Base-by-base conservation (phyloP, 2,113 vertebrate genomes). In the Oryzias celebensis region DNA sequence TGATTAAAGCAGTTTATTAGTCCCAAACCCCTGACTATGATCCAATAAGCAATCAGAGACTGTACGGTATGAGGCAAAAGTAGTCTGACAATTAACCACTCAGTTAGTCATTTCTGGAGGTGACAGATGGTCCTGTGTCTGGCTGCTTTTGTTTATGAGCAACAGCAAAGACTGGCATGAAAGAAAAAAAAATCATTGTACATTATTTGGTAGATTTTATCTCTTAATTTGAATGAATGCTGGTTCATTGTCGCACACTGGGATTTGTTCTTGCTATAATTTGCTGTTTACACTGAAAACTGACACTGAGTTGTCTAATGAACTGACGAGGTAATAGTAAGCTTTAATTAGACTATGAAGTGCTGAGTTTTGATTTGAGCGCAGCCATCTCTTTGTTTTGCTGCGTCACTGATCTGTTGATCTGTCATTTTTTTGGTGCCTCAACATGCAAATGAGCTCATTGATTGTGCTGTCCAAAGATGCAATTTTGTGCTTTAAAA, bases 1-100 rank as follows among this genome's bases (percentile, higher is more conserved):
- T 70, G 46, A 88, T 80, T 73, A 78, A 73, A 44, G 15, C 53
- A 68, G 55, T 82, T 77, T 73, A 82, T 82, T 73, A 83, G 62
- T 76, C 73, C 42, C 43, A 58, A 51, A 22, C 42, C 41, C 50
- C 64, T 63, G 54, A 78, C 74, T 20, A 36, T 54, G 26, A 57
- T 55, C 64, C 47, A 52, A 22, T 74, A 61, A 83, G 81, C 62
- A 86, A 51, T 77, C 68, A 58, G 23, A 49, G n/a, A 14, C 42
- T 53, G 44, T 58, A 15, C 56, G 68, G 71, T 63, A 59, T 44
- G 71, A 69, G 51, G 65, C 58, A 51, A 26, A 20, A 36, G 49
- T 53, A 62, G 14, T 58, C 62, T 52, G 68, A 75, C 62, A 68
- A 81, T 82, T 82, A 74, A 56, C 64, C 58, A 52, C 20, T 54